Evolutionary conservation across 2,888 invertebrate genomes (phyloP).

Genomic region (Timandra comae): DNA sequence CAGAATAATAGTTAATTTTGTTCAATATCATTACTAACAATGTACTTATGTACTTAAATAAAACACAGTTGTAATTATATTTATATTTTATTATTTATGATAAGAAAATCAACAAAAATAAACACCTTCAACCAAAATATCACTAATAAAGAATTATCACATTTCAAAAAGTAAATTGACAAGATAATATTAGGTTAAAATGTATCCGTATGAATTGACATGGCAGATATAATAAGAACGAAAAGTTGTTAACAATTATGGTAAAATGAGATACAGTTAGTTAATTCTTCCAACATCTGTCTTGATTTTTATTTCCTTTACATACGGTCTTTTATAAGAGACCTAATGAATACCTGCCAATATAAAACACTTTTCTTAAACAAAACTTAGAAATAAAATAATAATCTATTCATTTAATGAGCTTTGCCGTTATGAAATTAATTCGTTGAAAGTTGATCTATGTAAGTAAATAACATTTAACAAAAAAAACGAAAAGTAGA

Average conservation of each 20-base stretch:
- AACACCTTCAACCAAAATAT: conserved; percentile 65
- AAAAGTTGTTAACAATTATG: conserved; percentile 1
- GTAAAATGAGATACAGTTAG: conserved; percentile 3
- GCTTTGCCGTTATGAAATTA: not conserved
- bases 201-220: conserved; percentile 11
- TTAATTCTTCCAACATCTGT: too few relatives aligned
- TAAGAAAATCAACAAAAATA: conserved; percentile 62
- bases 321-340: too few relatives aligned
- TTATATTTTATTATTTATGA: conserved; percentile 57
- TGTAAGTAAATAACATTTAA: conserved; percentile 3
- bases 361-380: conserved; percentile 11
- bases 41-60: conserved; percentile 30
- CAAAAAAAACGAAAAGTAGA: conserved; percentile 1
- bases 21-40: conserved; percentile 7
- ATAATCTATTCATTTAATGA: conserved; percentile 1
- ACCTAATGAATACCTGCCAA: not conserved
- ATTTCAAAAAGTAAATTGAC: conserved; percentile 59
- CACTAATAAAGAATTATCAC: conserved; percentile 64
- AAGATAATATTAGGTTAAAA: conserved; percentile 18
- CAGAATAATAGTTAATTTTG: conserved; percentile 27
- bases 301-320: too few relatives aligned
- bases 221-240: conserved; percentile 6
- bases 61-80: conserved; percentile 49
- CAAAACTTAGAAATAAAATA: conserved; percentile 4
- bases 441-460: conserved; percentile 1